phyloP scores from a whole-genome alignment of 2,888 invertebrate genomes.

The Meghimatium bilineatum region DNA sequence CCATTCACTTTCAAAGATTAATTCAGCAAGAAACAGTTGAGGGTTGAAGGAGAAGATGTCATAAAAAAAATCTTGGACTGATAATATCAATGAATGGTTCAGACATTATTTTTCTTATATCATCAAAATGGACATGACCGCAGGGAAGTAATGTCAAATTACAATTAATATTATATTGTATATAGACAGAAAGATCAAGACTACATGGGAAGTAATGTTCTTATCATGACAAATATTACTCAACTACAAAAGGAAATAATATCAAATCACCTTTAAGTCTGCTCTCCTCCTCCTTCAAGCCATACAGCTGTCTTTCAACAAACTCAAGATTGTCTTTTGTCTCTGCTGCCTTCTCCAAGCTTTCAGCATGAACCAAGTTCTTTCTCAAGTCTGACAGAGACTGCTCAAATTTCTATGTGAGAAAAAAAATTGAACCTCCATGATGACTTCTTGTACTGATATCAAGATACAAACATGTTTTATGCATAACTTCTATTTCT shows the following conservation, averaged over 20 bases:
- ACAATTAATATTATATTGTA: neutral
- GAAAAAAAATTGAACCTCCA: constrained; percentile 29
- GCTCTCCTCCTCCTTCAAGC: constrained; percentile 66
- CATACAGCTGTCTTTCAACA: constrained; percentile 72
- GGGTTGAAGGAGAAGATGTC: too few species aligned
- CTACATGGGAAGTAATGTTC: neutral
- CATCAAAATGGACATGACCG: neutral
- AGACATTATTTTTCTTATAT: too few species aligned
- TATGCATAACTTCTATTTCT: too few species aligned
- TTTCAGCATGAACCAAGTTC: constrained; percentile 49
- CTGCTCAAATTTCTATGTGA: constrained; percentile 52
- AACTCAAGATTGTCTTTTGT: constrained; percentile 69
- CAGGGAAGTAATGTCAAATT: neutral
- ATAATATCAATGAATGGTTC: too few species aligned
- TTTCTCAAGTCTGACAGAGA: constrained; percentile 40
- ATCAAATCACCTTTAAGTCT: constrained; percentile 50
- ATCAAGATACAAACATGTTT: neutral
- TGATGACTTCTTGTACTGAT: neutral
- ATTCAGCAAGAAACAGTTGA: too few species aligned
- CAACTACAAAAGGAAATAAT: neutral
- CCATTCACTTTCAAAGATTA: too few species aligned
- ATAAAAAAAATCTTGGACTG: too few species aligned
- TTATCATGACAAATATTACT: neutral
- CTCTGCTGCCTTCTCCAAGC: constrained; percentile 52
- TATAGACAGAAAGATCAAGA: neutral